Percentiles rank a stretch among this genome's conserved stretches.
Conservation (phyloP, 53 echinoderm and acorn worm species). For the Luidia sarsii region DNA sequence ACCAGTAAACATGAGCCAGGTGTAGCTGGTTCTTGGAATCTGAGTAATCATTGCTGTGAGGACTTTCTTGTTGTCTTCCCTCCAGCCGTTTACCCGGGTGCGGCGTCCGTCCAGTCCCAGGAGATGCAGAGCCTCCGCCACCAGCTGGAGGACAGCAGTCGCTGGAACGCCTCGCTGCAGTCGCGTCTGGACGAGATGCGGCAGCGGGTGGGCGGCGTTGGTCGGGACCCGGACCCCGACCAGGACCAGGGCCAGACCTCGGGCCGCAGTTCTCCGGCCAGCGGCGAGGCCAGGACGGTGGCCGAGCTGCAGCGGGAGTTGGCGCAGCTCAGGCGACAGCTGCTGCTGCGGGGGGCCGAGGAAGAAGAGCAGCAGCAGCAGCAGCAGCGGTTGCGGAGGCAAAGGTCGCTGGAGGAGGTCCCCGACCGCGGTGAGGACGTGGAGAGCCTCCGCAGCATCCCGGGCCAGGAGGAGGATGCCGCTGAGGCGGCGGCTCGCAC, state of each 20-base stretch:
- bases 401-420: slow-evolving; percentile 49
- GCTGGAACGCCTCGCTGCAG: slow-evolving; percentile 67
- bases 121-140: slow-evolving; percentile 57
- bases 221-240: slow-evolving; percentile 65
- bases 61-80: too few relatives aligned
- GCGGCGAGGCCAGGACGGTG: slow-evolving; percentile 6
- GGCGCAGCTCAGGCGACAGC: slow-evolving; percentile 44
- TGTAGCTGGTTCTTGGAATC: too few relatives aligned
- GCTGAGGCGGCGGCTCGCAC: slow-evolving; percentile 8
- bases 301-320: slow-evolving; percentile 62
- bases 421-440: slow-evolving; percentile 53
- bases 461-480: slow-evolving; percentile 60
- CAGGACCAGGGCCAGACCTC: slow-evolving; percentile 30
- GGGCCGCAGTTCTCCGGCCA: neutral
- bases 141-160: slow-evolving; percentile 60
- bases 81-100: slow-evolving; percentile 4
- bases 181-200: slow-evolving; percentile 65
- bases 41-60: too few relatives aligned
- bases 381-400: slow-evolving; percentile 16
- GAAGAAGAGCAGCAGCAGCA: too few relatives aligned
- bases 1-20: too few relatives aligned
- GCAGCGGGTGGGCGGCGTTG: slow-evolving; percentile 83
- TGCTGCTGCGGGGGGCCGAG: slow-evolving; percentile 55
- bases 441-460: slow-evolving; percentile 58
- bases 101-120: slow-evolving; percentile 9